Conservation (phyloP, 2,113 vertebrate genomes). For the Paradoxurus hermaphroditus region DNA sequence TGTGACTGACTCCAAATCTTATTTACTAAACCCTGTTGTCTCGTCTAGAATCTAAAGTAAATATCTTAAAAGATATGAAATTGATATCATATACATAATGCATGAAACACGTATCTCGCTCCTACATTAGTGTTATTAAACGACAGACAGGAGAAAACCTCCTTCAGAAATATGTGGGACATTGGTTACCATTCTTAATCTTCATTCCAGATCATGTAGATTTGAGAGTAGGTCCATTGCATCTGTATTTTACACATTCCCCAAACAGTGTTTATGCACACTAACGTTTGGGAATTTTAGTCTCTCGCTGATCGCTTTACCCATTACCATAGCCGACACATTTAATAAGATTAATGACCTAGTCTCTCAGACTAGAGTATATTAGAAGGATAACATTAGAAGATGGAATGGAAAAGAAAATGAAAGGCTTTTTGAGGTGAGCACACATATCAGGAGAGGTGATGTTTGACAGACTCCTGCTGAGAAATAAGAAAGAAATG, state of each 20-base stretch:
- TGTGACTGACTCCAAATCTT: not conserved
- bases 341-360: constrained; percentile 53
- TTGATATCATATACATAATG: not conserved
- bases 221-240: not conserved
- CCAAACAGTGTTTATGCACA: not conserved
- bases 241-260: not conserved
- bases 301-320: not conserved
- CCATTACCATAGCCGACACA: not conserved
- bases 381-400: not conserved
- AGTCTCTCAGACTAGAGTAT: not conserved
- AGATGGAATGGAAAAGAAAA: not conserved
- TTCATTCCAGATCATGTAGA: not conserved
- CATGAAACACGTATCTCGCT: not conserved
- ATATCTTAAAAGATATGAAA: not conserved
- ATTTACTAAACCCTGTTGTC: too few relatives aligned
- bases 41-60: not conserved
- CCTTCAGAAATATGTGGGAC: not conserved
- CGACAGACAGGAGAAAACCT: not conserved
- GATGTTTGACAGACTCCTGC: not conserved
- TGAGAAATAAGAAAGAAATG: not conserved
- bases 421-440: not conserved
- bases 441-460: not conserved
- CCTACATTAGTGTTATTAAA: not conserved
- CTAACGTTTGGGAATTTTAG: not conserved
- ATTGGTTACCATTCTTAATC: not conserved